phyloP scores from a whole-genome alignment of 2,888 invertebrate species.

The Ectemnius cavifrons region DNA sequence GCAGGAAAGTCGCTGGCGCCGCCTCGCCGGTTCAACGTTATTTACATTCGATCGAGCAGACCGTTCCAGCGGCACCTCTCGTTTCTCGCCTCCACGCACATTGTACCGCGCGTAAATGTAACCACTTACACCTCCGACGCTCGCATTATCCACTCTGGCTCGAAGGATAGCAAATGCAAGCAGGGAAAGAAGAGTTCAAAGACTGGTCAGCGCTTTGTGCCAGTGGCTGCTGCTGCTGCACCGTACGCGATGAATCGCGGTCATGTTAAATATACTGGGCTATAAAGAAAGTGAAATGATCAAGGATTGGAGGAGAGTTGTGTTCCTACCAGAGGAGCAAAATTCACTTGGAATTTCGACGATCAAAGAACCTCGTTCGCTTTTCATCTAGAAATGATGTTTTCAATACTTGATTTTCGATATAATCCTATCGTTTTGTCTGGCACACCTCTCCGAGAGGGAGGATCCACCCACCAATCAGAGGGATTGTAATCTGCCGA shows the following conservation, averaged over 20 bases:
- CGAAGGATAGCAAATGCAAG: conserved; percentile 46
- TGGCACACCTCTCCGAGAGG: no score
- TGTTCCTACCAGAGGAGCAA: no score
- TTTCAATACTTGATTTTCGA: no score
- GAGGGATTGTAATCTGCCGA: no score
- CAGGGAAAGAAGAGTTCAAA: conserved; percentile 45
- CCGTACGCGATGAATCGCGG: conserved; percentile 7
- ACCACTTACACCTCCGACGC: conserved; percentile 32
- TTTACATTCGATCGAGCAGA: conserved; percentile 62
- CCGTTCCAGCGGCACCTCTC: conserved; percentile 46
- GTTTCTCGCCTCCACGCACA: conserved; percentile 61
- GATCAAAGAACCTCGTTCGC: no score
- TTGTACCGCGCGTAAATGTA: conserved; percentile 52
- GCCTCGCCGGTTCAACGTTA: conserved; percentile 55
- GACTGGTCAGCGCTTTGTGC: conserved; percentile 49
- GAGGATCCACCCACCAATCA: no score
- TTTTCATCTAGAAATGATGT: no score
- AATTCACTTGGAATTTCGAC: no score
- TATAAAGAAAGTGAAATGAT: not conserved
- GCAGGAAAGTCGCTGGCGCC: conserved; percentile 28
- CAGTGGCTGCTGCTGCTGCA: not conserved
- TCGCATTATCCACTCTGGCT: conserved; percentile 43
- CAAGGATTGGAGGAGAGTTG: no score
- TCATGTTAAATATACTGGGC: not conserved
- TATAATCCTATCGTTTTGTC: no score